Conservation (phyloP, 2,888 invertebrate species). For the Trisateles emortualis region DNA sequence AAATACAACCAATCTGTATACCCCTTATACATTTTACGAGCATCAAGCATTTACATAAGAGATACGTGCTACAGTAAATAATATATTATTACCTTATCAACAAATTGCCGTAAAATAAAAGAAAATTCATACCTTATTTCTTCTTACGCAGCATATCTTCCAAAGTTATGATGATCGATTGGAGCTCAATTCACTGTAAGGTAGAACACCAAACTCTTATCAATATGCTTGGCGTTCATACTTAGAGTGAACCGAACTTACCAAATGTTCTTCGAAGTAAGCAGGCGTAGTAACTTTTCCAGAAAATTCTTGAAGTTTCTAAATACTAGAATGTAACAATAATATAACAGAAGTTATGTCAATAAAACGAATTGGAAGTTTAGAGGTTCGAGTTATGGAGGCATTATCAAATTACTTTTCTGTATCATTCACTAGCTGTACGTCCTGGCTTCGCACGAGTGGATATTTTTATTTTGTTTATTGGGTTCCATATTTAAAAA, state of each 20-base stretch:
- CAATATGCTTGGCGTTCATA: conserved; percentile 95
- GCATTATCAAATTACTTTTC: conserved; percentile 11
- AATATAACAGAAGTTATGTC: conserved; percentile 2
- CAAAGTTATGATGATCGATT: conserved; percentile 46
- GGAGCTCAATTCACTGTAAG: conserved; percentile 95
- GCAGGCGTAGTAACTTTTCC: neutral
- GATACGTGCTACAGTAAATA: neutral
- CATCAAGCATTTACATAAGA: neutral
- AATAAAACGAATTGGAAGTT: conserved; percentile 9
- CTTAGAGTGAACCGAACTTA: conserved; percentile 93
- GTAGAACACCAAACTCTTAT: conserved; percentile 97
- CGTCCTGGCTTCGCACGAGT: too few species aligned
- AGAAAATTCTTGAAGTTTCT: conserved; percentile 11
- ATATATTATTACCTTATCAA: neutral
- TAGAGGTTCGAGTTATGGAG: neutral
- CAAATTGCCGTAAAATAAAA: neutral
- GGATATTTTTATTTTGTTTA: too few species aligned
- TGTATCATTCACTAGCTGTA: too few species aligned
- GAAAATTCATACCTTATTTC: conserved; percentile 22
- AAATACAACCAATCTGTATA: too few species aligned
- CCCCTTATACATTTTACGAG: conserved; percentile 11
- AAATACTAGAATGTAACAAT: conserved; percentile 9
- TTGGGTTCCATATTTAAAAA: too few species aligned
- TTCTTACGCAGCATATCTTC: conserved; percentile 55
- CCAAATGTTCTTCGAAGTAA: conserved; percentile 22